Evolutionary conservation across 2,888 invertebrate genomes (phyloP).

Genomic region (Ophion slaviceki): DNA sequence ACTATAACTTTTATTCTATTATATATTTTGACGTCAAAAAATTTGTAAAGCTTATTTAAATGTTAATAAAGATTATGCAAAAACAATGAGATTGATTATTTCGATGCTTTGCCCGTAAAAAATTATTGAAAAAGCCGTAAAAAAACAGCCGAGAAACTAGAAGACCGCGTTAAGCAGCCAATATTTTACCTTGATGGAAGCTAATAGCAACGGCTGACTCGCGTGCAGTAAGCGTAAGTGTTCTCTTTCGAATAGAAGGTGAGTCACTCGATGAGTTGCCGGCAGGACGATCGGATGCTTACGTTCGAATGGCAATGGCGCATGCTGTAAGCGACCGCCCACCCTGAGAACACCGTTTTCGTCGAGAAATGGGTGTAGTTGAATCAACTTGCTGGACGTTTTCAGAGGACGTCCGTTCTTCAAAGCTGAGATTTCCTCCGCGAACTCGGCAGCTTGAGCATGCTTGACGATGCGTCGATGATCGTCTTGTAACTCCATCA

Average conservation of each 20-base stretch:
- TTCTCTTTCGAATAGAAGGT: slow-evolving; percentile 57
- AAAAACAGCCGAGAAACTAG: too few relatives aligned
- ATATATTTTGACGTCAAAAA: too few relatives aligned
- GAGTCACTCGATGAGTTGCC: slow-evolving; percentile 23
- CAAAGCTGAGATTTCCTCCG: slow-evolving; percentile 41
- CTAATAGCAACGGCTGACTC: slow-evolving; percentile 60
- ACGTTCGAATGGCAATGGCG: slow-evolving; percentile 14
- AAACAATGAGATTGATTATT: too few relatives aligned
- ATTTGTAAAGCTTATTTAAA: too few relatives aligned
- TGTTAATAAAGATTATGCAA: too few relatives aligned
- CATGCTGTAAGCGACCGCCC: slow-evolving; percentile 57
- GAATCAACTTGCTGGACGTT: slow-evolving; percentile 25
- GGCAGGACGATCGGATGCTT: slow-evolving; percentile 54
- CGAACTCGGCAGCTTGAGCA: slow-evolving; percentile 20
- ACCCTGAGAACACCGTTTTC: slow-evolving; percentile 51
- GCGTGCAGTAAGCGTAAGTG: slow-evolving; percentile 63
- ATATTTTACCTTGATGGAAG: slow-evolving; percentile 52
- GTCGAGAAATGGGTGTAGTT: slow-evolving; percentile 49
- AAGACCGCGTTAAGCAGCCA: slow-evolving; percentile 67
- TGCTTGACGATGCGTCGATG: neutral
- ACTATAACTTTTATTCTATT: too few relatives aligned
- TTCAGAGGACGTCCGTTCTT: neutral
- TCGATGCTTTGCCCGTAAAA: too few relatives aligned
- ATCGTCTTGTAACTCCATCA: slow-evolving; percentile 16
- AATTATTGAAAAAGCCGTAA: too few relatives aligned